Conservation (phyloP, 1,140 invertebrate genomes). For the Leptinotarsa lineolata region DNA sequence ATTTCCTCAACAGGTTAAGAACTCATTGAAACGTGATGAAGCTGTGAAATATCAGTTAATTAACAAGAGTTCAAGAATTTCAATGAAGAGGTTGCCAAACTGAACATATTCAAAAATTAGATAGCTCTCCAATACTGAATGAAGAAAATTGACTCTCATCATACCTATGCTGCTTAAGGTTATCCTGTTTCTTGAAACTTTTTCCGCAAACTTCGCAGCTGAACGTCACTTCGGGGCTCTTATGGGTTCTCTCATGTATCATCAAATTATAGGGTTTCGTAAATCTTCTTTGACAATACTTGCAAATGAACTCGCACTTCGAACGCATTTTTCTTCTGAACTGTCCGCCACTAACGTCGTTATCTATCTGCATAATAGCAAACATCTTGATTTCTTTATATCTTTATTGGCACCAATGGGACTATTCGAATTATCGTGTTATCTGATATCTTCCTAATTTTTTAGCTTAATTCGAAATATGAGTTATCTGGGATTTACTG, state of each 20-base stretch:
- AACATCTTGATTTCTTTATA: constrained; percentile 66
- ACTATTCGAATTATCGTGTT: background rate
- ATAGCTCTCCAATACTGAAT: background rate
- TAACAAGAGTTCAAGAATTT: too few species aligned
- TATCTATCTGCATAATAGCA: constrained; percentile 86
- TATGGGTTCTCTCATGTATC: constrained; percentile 98
- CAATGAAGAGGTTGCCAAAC: too few species aligned
- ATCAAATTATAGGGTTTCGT: constrained; percentile 99
- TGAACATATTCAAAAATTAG: too few species aligned
- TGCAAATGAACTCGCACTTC: constrained; percentile 98
- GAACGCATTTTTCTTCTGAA: constrained; percentile 90
- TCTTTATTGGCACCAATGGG: constrained; percentile 10
- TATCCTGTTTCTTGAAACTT: constrained; percentile 96
- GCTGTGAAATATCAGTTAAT: too few species aligned
- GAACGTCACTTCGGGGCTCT: constrained; percentile 95
- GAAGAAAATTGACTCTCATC: background rate
- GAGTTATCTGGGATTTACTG: constrained; percentile 18
- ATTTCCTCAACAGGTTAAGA: too few species aligned
- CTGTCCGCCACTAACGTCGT: constrained; percentile 86
- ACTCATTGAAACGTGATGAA: too few species aligned
- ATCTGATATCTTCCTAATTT: constrained; percentile 18
- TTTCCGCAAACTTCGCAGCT: constrained; percentile 98
- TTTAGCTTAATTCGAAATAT: constrained; percentile 25
- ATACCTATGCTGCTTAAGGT: constrained; percentile 92
- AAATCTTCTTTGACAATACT: constrained; percentile 97